Percentiles rank a stretch among this genome's conserved stretches.
Conservation (phyloP, 2,113 vertebrate genomes). For the Hypanus sabinus region DNA sequence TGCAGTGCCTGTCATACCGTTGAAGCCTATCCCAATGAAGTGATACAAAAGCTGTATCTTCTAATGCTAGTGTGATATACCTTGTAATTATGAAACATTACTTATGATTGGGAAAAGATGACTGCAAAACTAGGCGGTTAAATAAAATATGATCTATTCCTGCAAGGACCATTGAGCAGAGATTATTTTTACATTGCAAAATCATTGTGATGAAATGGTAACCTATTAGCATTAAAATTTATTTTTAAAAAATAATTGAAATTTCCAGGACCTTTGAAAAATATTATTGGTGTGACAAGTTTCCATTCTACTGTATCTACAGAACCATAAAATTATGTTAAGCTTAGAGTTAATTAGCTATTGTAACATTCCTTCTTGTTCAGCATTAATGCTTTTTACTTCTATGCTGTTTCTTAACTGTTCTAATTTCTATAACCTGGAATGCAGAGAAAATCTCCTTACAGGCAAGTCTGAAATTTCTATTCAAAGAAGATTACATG, state of each 20-base stretch:
- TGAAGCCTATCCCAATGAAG: too few relatives aligned
- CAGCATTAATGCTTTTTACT: not conserved
- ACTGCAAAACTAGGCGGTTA: not conserved
- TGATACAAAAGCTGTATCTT: not conserved
- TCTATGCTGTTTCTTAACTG: not conserved
- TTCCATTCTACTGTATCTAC: not conserved
- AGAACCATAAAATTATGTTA: constrained; percentile 19
- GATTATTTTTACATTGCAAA: constrained; percentile 19
- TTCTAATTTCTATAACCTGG: not conserved
- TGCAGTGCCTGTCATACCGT: too few relatives aligned
- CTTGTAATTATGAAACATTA: not conserved
- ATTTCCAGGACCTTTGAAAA: not conserved
- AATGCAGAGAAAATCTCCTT: not conserved
- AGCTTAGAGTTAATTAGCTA: constrained; percentile 10
- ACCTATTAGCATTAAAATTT: constrained; percentile 14
- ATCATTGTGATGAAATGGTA: constrained; percentile 1
- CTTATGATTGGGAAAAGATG: not conserved
- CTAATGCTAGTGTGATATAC: too few relatives aligned
- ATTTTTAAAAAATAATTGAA: constrained; percentile 17
- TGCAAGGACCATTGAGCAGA: constrained; percentile 23
- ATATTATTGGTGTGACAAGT: constrained; percentile 16
- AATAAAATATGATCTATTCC: not conserved
- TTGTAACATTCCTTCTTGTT: constrained; percentile 10
- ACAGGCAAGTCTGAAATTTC: not conserved
- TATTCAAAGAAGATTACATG: constrained; percentile 5